phyloP scores from a whole-genome alignment of 64 coral and sea anemone genomes.

The Cladopsammia gracilis region DNA sequence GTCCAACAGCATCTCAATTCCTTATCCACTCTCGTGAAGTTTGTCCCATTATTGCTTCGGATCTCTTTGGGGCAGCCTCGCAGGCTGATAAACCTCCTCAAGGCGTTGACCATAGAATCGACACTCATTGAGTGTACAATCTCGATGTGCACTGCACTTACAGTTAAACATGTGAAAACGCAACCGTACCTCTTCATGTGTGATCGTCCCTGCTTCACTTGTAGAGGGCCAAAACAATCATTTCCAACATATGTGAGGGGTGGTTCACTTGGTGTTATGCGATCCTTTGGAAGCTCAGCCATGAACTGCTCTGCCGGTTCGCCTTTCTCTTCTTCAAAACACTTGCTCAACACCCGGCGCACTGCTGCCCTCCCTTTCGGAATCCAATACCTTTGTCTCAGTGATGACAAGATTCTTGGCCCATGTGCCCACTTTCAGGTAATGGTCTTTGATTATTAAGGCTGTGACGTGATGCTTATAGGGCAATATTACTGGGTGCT shows the following conservation, averaged over 20 bases:
- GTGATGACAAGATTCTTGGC: too few relatives aligned
- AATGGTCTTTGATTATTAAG: conserved; percentile 38
- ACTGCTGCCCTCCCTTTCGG: too few relatives aligned
- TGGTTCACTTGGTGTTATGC: background rate
- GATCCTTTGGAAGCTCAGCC: conserved; percentile 34
- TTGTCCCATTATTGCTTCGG: too few relatives aligned
- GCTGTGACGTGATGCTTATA: conserved; percentile 14
- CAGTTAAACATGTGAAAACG: background rate
- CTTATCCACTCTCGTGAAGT: conserved; percentile 28
- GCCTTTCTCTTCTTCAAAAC: background rate
- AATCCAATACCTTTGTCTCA: too few relatives aligned
- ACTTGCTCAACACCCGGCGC: too few relatives aligned
- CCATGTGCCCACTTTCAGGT: conserved; percentile 48
- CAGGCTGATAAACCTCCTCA: conserved; percentile 42
- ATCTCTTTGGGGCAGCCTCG: conserved; percentile 21
- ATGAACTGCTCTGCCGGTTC: conserved; percentile 18
- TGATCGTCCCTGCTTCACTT: too few relatives aligned
- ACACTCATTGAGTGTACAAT: background rate
- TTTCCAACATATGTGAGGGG: background rate
- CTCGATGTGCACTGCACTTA: background rate
- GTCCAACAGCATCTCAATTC: conserved; percentile 16
- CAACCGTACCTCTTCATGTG: conserved; percentile 19
- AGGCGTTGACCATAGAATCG: background rate
- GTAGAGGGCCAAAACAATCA: conserved; percentile 48
- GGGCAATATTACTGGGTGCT: conserved; percentile 52